phyloP scores from a whole-genome alignment of 2,113 vertebrate genomes.

The Alaudala cheleensis region DNA sequence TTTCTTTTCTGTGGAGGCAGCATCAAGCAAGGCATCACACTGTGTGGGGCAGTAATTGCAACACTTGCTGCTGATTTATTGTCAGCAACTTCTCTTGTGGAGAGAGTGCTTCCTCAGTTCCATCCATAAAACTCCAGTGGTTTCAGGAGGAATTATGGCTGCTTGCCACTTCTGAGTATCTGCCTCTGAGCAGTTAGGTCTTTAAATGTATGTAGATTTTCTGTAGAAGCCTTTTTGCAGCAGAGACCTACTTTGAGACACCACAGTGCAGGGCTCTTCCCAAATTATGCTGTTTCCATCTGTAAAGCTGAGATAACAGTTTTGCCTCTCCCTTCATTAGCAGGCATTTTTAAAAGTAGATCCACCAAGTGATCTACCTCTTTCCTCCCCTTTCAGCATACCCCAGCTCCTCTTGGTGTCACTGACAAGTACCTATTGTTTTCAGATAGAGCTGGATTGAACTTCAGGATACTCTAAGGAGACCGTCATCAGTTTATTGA shows the following conservation, averaged over 20 bases:
- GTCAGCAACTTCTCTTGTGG: slow-evolving; percentile 46
- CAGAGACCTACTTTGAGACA: not conserved
- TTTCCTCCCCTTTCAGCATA: not conserved
- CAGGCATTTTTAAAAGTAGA: not conserved
- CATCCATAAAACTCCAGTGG: not conserved
- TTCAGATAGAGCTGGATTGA: not conserved
- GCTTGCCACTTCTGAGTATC: slow-evolving; percentile 26
- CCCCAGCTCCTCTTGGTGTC: not conserved
- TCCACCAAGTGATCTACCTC: not conserved
- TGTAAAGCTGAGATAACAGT: not conserved
- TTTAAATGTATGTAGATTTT: not conserved
- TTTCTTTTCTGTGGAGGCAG: slow-evolving; percentile 33
- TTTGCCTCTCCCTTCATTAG: not conserved
- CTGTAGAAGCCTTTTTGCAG: not conserved
- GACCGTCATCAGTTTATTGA: not conserved
- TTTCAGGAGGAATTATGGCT: slow-evolving; percentile 32
- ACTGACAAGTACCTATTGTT: not conserved
- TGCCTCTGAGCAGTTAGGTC: not conserved
- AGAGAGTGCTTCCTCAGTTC: slow-evolving; percentile 8
- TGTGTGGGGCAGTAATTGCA: slow-evolving; percentile 38
- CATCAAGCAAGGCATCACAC: slow-evolving; percentile 29
- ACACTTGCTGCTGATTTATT: slow-evolving; percentile 49
- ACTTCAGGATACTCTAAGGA: not conserved
- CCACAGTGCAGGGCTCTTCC: not conserved
- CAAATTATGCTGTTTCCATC: not conserved